phyloP scores from a whole-genome alignment of 2,113 vertebrate genomes.

The Lonchura striata region DNA sequence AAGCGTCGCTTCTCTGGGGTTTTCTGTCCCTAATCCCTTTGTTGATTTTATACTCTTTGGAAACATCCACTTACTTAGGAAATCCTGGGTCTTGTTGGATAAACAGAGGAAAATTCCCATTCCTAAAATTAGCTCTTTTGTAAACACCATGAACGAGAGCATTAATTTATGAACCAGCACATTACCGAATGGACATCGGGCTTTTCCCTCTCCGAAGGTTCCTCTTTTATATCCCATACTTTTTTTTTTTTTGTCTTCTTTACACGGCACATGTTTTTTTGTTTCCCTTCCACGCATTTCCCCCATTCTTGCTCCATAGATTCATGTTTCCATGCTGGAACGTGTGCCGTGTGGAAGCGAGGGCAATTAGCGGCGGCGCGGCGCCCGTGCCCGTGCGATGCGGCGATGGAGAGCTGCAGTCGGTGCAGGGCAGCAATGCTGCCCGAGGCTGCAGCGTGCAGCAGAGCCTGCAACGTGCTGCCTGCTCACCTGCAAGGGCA shows the following conservation, averaged over 20 bases:
- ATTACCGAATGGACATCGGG: neutral
- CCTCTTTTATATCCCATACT: neutral
- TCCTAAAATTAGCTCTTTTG: constrained; percentile 41
- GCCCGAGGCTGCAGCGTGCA: too few relatives aligned
- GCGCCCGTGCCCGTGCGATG: too few relatives aligned
- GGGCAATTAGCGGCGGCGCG: neutral
- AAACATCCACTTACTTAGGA: constrained; percentile 24
- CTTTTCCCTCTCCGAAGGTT: neutral
- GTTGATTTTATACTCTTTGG: neutral
- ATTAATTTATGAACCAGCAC: neutral
- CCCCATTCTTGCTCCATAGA: accelerated
- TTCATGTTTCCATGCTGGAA: accelerated
- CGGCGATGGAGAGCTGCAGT: too few relatives aligned
- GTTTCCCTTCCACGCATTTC: accelerated
- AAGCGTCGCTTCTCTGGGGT: neutral
- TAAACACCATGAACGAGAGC: constrained; percentile 13
- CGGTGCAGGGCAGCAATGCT: too few relatives aligned
- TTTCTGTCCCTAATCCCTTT: neutral
- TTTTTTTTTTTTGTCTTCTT: neutral
- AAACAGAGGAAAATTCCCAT: constrained; percentile 41
- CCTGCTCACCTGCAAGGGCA: too few relatives aligned
- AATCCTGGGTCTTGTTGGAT: neutral
- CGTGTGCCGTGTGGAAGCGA: too few relatives aligned
- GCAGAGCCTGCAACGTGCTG: too few relatives aligned
- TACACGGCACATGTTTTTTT: accelerated